Conservation (phyloP, 2,888 invertebrate genomes). For the Drosophila anomalata region DNA sequence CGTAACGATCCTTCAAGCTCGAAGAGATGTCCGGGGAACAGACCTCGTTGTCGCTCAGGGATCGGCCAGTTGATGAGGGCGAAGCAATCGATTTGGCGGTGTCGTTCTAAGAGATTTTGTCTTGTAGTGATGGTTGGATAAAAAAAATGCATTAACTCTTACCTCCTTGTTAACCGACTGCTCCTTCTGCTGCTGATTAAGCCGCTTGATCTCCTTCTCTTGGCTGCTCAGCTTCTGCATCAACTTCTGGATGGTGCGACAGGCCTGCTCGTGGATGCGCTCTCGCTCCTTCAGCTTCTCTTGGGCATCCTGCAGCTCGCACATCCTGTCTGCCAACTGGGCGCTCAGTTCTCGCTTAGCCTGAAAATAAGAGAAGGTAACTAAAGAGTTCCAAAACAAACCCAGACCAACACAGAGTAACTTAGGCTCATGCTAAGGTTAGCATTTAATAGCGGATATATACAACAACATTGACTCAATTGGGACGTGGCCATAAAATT, state of each 20-base stretch:
- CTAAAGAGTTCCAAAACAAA: background rate
- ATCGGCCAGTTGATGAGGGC: conserved; percentile 56
- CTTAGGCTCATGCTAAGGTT: background rate
- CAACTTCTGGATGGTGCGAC: conserved; percentile 81
- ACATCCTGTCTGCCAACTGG: conserved; percentile 79
- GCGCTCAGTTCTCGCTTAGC: conserved; percentile 55
- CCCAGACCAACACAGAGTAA: conserved; percentile 8
- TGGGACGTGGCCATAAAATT: background rate
- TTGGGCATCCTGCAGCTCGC: conserved; percentile 80
- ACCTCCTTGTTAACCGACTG: conserved; percentile 36
- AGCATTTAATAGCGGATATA: conserved; percentile 9
- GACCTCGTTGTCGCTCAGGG: conserved; percentile 77
- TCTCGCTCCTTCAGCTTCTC: conserved; percentile 76
- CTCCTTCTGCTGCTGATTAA: conserved; percentile 65
- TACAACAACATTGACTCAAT: conserved; percentile 14
- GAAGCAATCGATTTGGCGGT: conserved; percentile 9
- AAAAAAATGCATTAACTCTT: background rate
- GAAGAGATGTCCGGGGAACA: conserved; percentile 71
- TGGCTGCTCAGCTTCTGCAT: conserved; percentile 77
- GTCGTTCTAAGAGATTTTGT: conserved; percentile 37
- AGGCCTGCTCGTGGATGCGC: conserved; percentile 80
- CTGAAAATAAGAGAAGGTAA: conserved; percentile 45
- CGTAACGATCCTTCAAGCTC: conserved; percentile 63
- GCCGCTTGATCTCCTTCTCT: conserved; percentile 75
- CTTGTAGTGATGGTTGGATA: background rate